Base-by-base conservation (phyloP, 2,888 invertebrate genomes). In the Epistrophe eligans region DNA sequence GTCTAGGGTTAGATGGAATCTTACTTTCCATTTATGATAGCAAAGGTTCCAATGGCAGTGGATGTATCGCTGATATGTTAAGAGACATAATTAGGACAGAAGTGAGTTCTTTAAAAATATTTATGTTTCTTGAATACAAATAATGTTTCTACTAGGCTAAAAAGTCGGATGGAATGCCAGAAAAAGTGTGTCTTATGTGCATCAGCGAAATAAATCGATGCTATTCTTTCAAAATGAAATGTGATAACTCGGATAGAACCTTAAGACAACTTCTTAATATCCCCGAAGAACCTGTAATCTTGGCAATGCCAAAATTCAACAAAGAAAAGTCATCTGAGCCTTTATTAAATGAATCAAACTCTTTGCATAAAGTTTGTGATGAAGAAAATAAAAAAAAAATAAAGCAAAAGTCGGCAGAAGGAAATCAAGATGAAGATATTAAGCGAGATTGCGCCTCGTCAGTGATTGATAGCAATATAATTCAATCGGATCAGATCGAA, bases 171-270 rank as follows among this genome's bases (percentile, higher is more conserved):
- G 92, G 91, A 28, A 80, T 93, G 57, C 93, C 93, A 4, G 90
- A 90, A 15, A 92, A 91, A 67, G 92, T 93, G 0, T 93, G 93
- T 67, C 88, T 92, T 0, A 88, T 89, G 7, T 93, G 93, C 80
- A 91, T 93, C 7, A 91, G 91, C 50, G 92, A 93, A 82, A 93
- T 93, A 4, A 92, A 92, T 89, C 91, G 91, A 4, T 92, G 93
- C 52, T 92, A 90, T 60, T 90, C 92, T 0, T 93, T 93, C 72
- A 93, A 93, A 88, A 90, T 92, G 13, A 93, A 92, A 81, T 93
- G 93, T 64, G 92, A 93, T 71, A 92, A 90, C 45, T 92, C 93
- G 0, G 91, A 92, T 45, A 90, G 90, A 38, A 92, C 92, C 0
- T 88, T 93, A 17, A 90, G 91, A 15, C 91, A 92, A 62, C 88